Conservation (phyloP, 2,888 invertebrate genomes). For the Lasioglossum calceatum region DNA sequence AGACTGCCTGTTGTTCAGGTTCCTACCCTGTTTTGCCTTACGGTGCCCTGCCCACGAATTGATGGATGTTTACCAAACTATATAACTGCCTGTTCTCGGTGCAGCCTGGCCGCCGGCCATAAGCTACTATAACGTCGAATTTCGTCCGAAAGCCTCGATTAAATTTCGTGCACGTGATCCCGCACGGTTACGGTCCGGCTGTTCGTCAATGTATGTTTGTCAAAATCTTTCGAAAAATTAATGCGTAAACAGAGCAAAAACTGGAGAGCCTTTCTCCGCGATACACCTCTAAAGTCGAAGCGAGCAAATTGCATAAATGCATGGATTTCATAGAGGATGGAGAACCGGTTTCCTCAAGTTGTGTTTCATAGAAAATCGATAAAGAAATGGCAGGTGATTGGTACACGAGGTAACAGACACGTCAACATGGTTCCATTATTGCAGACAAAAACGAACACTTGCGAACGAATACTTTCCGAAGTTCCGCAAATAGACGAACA, state of each 20-base stretch:
- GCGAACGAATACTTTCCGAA: background rate
- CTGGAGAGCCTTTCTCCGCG: background rate
- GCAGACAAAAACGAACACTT: background rate
- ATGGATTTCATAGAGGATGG: background rate
- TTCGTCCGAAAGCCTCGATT: slow-evolving; percentile 58
- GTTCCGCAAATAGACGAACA: background rate
- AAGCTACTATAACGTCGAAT: slow-evolving; percentile 69
- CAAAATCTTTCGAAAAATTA: background rate
- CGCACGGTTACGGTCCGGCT: too few species aligned
- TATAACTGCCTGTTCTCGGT: slow-evolving; percentile 72
- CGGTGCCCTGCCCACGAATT: slow-evolving; percentile 78
- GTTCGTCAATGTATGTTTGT: background rate
- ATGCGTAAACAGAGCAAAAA: too few species aligned
- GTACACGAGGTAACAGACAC: background rate
- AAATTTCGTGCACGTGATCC: slow-evolving; percentile 35
- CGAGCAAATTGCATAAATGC: background rate
- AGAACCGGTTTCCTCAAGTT: background rate
- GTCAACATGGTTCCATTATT: background rate
- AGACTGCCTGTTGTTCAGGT: slow-evolving; percentile 69
- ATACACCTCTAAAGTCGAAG: background rate
- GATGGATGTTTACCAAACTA: slow-evolving; percentile 82
- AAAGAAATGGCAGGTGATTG: background rate
- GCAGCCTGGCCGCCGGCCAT: slow-evolving; percentile 61
- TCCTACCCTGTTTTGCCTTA: slow-evolving; percentile 55
- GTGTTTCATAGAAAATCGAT: background rate